phyloP scores from a whole-genome alignment of 2,888 invertebrate genomes.

The Nomada lathburiana region DNA sequence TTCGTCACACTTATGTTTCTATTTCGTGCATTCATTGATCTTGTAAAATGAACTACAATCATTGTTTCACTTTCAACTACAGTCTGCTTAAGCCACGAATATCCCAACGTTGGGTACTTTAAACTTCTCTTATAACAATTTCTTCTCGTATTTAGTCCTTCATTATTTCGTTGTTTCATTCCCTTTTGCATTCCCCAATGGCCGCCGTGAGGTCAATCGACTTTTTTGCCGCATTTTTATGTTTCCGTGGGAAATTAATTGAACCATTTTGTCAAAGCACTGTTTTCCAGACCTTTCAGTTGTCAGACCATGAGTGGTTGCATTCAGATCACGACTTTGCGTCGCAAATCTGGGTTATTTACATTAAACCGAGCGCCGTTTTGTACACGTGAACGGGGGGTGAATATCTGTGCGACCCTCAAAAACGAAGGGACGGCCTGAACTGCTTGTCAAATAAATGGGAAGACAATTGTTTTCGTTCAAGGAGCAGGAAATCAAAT shows the following conservation, averaged over 20 bases:
- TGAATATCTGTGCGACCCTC: not conserved
- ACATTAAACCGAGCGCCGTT: slow-evolving; percentile 20
- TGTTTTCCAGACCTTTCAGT: not conserved
- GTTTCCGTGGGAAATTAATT: slow-evolving; percentile 4
- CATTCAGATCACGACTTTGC: slow-evolving; percentile 13
- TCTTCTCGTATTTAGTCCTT: not conserved
- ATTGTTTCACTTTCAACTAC: too few relatives aligned
- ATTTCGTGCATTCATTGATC: too few relatives aligned
- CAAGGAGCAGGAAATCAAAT: not conserved
- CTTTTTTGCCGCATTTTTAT: not conserved
- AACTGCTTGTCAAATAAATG: slow-evolving; percentile 34
- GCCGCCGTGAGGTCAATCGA: not conserved
- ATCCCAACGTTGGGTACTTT: too few relatives aligned
- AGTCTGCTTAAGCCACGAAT: too few relatives aligned
- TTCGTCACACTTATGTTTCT: too few relatives aligned
- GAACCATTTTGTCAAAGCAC: not conserved
- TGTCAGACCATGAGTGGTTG: slow-evolving; percentile 10
- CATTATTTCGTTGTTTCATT: not conserved
- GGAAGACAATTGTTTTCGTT: slow-evolving; percentile 1
- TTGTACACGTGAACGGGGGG: not conserved
- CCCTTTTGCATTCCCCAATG: not conserved
- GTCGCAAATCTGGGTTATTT: slow-evolving; percentile 32
- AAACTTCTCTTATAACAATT: too few relatives aligned
- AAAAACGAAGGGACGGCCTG: slow-evolving; percentile 1
- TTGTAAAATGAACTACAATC: too few relatives aligned